Base-by-base conservation (phyloP, 2,888 invertebrate species). In the Xanthostigma xanthostigma region DNA sequence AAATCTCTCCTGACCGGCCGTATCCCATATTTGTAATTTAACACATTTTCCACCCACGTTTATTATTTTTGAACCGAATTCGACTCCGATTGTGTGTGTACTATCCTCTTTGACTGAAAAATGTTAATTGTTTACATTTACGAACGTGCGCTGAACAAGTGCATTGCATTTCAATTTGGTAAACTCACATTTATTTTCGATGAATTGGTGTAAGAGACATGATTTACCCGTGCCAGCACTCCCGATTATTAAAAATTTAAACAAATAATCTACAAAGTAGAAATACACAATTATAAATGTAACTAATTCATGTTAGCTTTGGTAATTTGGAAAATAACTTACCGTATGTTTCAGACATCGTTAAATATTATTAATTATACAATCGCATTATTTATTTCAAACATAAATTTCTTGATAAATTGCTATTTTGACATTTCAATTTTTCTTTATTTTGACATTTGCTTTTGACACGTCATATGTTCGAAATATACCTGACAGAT, bases 151-250 rank as follows among this genome's bases (percentile, higher is more conserved):
- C 13, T 10, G 39, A 42, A 46, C 10, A 46, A n/a, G 14, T 33
- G 17, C 34, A 49, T 39, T 39, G 33, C 27, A 9, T 42, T 17
- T 42, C 9, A 12, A 37, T 41, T 27, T 45, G 17, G 45, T 12
- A 37, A 11, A 76, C 83, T 78, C 72, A 87, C 86, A 88, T 75
- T 87, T 86, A 60, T 79, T 84, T 66, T 87, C 86, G 60, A 87
- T 84, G 61, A 88, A 88, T 65, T 87, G 86, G 66, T 87, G 86
- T 39, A 88, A 70, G 37, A 88, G 74, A 61, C 87, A 87, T 45
- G 87, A 87, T 66, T 88, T 88, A 53, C 88, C 87, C 54, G 84
- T 79, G 44, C 86, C 86, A 55, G 87, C 87, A 71, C 84, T 85
- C 52, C 88, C 88, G 63, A 88, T 88, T 35, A 88, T 84, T 55